Evolutionary conservation across 2,888 invertebrate genomes (phyloP).

Genomic region (Drepana falcataria): DNA sequence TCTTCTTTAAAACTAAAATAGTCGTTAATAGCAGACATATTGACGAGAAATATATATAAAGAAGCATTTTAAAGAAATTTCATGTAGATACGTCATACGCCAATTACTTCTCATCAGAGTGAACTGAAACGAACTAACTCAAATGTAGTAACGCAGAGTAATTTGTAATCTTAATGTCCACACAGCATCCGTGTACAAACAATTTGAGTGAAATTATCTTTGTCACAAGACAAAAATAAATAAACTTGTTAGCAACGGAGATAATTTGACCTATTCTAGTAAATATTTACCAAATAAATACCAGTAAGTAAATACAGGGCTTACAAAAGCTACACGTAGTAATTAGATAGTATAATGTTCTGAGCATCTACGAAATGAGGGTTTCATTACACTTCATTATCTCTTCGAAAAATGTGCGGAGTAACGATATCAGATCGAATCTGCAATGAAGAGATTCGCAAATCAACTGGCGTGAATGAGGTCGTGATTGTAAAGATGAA

Average conservation of each 20-base stretch:
- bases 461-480: no score
- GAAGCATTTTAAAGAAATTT: conserved; percentile 35
- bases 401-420: no score
- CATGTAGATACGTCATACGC: neutral
- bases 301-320: no score
- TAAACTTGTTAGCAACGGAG: conserved; percentile 3
- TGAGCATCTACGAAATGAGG: no score
- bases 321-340: no score
- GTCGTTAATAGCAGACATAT: conserved; percentile 43
- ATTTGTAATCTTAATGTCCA: conserved; percentile 10
- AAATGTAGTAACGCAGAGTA: conserved; percentile 11
- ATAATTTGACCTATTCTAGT: neutral
- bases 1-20: conserved; percentile 42
- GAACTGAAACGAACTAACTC: conserved; percentile 24
- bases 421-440: no score
- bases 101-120: conserved; percentile 21
- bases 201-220: conserved; percentile 27
- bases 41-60: conserved; percentile 47
- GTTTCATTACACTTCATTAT: no score
- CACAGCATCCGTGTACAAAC: conserved; percentile 6
- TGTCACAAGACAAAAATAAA: conserved; percentile 32
- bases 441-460: no score
- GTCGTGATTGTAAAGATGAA: no score
- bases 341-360: no score
- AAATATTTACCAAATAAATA: neutral